phyloP scores from a whole-genome alignment of 2,888 invertebrate species.

The Callimorpha dominula region DNA sequence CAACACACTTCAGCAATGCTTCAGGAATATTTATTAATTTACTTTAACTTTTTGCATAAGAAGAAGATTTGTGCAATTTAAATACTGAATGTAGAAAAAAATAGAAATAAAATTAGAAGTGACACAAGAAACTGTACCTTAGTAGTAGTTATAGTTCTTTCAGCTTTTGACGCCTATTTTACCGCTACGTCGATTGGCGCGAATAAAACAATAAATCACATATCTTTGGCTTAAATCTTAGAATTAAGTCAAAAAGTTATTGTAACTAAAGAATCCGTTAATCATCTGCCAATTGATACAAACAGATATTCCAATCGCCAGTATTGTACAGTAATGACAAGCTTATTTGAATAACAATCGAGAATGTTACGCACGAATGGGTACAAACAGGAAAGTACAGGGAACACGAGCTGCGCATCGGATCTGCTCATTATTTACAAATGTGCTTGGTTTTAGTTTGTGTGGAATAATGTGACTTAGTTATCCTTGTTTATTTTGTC shows the following conservation, averaged over 20 bases:
- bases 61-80: too few species aligned
- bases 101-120: too few species aligned
- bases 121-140: too few species aligned
- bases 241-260: background rate
- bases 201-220: too few species aligned
- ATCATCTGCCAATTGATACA: constrained; percentile 20
- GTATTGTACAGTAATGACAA: constrained; percentile 39
- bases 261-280: constrained; percentile 20
- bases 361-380: constrained; percentile 30
- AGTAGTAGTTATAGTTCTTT: too few species aligned
- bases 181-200: too few species aligned
- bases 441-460: constrained; percentile 3
- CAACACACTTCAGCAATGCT: too few species aligned
- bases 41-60: too few species aligned
- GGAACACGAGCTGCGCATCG: constrained; percentile 1
- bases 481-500: background rate
- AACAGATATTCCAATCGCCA: constrained; percentile 23
- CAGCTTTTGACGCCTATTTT: too few species aligned
- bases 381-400: constrained; percentile 39
- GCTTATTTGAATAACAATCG: constrained; percentile 52
- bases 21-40: too few species aligned
- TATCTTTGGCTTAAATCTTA: too few species aligned
- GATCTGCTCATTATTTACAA: constrained; percentile 19
- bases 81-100: too few species aligned
- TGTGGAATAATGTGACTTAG: background rate